Base-by-base conservation (phyloP, 2,888 invertebrate species). In the Catocala fraxini region DNA sequence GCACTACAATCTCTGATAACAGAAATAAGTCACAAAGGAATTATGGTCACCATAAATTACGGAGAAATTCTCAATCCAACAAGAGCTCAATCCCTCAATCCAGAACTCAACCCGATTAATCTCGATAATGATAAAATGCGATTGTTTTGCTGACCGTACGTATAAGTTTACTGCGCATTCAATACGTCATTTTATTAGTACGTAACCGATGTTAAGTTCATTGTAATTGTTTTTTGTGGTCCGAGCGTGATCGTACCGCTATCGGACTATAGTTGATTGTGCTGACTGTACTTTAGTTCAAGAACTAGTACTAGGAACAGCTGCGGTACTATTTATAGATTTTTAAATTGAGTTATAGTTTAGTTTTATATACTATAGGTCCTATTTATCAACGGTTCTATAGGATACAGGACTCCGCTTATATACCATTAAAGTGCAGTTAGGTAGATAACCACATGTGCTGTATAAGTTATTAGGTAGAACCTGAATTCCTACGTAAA, bases 181-280 rank as follows among this genome's bases (percentile, higher is more conserved):
- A 73, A 68, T 68, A 75, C 75, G 77, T 80, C 77, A 81, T 68
- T 83, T 86, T 86, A 87, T 82, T 81, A 81, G 80, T 77, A 81
- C 80, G 79, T 79, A 81, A 76, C 75, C 75, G 70, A 78, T 77
- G 78, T 75, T 79, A 77, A 79, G 72, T 67, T 77, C 81, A 83
- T 83, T 85, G 82, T 84, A 83, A 82, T 83, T 81, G 82, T 83
- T 84, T 80, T 39, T 76, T 73, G 72, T 65, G 58, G 62, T 51
- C 54, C 57, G 56, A 59, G 57, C 70, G 70, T 71, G 75, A 69
- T 67, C 68, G 66, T 48, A 4, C 9, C 46, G 51, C 59, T 63
- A 59, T 59, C 45, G 73, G 35, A 41, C 47, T 62, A 63, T 65
- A 42, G 54, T 60, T 66, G 73, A 64, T 75, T 66, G 56, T 67